These are phyloP conservation scores for Hapalemur alaotrensis DNA, from an alignment of 2,797 vertebrate genomes.

Conservation along the genomic window DNA sequence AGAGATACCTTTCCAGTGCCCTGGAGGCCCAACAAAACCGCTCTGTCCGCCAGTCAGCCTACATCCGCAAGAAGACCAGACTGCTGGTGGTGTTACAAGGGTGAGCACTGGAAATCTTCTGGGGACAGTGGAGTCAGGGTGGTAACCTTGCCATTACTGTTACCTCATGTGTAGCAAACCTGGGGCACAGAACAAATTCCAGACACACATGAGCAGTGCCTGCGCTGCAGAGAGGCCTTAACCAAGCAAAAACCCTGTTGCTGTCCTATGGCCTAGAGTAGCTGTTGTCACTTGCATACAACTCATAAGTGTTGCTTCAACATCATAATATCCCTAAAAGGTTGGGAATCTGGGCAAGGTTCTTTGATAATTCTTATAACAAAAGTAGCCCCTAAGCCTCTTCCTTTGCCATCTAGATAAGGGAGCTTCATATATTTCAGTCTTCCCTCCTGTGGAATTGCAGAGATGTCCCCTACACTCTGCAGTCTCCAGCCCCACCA, in stretches of 20 bases:
- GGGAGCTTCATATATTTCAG: not conserved
- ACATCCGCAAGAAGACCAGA: constrained; percentile 79
- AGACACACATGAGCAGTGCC: not conserved
- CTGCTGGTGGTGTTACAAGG: constrained; percentile 94
- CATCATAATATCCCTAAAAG: not conserved
- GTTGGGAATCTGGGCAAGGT: not conserved
- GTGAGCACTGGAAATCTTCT: constrained; percentile 82
- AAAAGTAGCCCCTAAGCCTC: not conserved
- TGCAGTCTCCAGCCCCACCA: not conserved
- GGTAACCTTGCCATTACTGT: not conserved
- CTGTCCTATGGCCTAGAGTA: not conserved
- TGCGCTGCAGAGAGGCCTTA: not conserved
- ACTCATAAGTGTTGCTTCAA: not conserved
- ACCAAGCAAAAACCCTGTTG: not conserved
- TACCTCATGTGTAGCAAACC: not conserved
- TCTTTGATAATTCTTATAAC: not conserved
- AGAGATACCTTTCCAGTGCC: constrained; percentile 90
- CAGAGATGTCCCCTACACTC: not conserved
- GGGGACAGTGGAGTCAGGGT: not conserved
- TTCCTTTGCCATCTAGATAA: not conserved
- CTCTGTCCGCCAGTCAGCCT: constrained; percentile 77
- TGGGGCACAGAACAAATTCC: not conserved
- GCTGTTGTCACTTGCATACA: not conserved
- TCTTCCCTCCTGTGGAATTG: not conserved
- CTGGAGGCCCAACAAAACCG: constrained; percentile 87